Evolutionary conservation across 2,888 invertebrate genomes (phyloP), one percentile per base, ranked within the genome.

Genomic region (Tryphoninae sp.): DNA sequence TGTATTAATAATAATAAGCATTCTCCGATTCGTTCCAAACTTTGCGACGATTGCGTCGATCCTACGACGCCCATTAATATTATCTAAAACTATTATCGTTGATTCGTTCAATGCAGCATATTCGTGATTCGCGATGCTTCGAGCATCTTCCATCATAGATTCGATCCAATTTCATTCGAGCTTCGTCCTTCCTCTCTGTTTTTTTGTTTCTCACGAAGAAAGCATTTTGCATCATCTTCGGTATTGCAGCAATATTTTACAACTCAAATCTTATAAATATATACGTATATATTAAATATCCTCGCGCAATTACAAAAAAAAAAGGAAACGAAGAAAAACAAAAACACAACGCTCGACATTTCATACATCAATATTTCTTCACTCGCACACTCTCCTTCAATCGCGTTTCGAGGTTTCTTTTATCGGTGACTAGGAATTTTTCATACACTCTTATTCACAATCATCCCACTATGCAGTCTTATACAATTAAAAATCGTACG

Each of bases 1-100:
- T 73, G 55, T 65, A 71, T 71, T 71, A 40, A 80, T 76, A 75
- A 61, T 74, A 69, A 74, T 78, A 81, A 81, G 72, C 80, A 77
- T 78, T 71, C 69, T 78, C 59, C 59, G 16, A 42, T 61, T 78
- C 65, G 26, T 26, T 55, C 26, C 40, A 22, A 22, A 42, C 45
- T 61, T 67, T 1, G n/a, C 33, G 61, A 71, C 67, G 71, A 78
- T 82, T 72, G 71, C 75, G 45, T 74, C 23, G 58, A 69, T 62
- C 45, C 26, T 58, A 61, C 55, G 9, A 51, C n/a, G 33, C 23
- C 53, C 51, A 40, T 19, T 62, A 26, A 61, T 59, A 45, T 67
- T 53, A 55, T 42, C 22, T 81, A 23, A 42, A 59, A 61, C 55
- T 13, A 69, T 62, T 76, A 68, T 58, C n/a, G 9, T 51, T 51